Evolutionary conservation across 2,888 invertebrate species (phyloP).

Genomic region (Sisyra terminalis): DNA sequence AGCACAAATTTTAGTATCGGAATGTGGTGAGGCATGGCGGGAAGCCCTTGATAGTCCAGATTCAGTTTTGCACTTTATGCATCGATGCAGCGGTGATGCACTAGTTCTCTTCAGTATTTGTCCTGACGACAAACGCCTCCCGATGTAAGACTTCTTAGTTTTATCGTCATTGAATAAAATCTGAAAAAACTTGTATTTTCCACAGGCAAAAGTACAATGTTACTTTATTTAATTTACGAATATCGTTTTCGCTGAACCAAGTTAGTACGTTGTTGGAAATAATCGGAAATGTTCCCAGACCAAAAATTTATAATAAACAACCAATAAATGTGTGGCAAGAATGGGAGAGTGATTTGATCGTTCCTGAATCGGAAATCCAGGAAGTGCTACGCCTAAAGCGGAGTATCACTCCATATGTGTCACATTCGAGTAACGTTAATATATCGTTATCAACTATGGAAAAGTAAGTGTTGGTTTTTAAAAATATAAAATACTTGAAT

Average conservation of each 20-base stretch:
- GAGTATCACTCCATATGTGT: too few relatives aligned
- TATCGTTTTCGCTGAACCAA: constrained; percentile 60
- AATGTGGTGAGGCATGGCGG: constrained; percentile 56
- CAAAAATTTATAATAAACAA: constrained; percentile 14
- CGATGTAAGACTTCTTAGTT: constrained; percentile 28
- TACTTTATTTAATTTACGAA: constrained; percentile 49
- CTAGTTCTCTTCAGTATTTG: constrained; percentile 60
- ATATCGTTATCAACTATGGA: too few relatives aligned
- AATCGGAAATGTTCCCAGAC: constrained; percentile 29
- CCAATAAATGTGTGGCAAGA: not conserved
- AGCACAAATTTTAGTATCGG: constrained; percentile 43
- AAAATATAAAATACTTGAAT: too few relatives aligned
- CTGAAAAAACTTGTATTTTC: constrained; percentile 9
- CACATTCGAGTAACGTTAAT: too few relatives aligned
- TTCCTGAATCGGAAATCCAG: too few relatives aligned
- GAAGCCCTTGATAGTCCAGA: constrained; percentile 50
- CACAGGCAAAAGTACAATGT: constrained; percentile 59
- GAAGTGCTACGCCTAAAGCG: too few relatives aligned
- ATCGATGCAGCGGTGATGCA: constrained; percentile 45
- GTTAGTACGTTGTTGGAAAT: constrained; percentile 49
- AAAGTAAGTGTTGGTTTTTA: too few relatives aligned
- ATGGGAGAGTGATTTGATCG: not conserved
- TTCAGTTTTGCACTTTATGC: constrained; percentile 57
- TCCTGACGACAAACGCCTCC: constrained; percentile 50
- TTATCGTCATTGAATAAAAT: not conserved